Conservation (phyloP, 2,797 vertebrate species). For the Vipera ursinii region DNA sequence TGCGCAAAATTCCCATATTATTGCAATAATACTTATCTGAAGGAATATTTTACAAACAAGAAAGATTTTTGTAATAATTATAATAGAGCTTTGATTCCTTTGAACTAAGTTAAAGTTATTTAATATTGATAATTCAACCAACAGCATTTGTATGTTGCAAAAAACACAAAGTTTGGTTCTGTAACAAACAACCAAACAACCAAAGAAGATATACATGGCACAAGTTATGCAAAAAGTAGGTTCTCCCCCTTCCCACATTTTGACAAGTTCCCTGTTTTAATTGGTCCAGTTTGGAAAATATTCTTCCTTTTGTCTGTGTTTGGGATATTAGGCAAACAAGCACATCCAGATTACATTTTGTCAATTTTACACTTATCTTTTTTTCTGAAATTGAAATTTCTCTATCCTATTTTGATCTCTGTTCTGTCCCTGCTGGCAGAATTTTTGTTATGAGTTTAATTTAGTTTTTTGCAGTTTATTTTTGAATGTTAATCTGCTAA, state of each 20-base stretch:
- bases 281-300: not conserved
- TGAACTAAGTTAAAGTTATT: not conserved
- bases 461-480: not conserved
- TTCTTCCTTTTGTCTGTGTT: not conserved
- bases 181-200: no score
- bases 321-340: not conserved
- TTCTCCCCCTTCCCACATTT: no score
- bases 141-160: not conserved
- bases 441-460: not conserved
- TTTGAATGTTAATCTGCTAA: not conserved
- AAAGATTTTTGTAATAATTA: not conserved
- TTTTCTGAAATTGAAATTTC: not conserved
- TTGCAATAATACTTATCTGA: not conserved
- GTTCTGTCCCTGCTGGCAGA: not conserved
- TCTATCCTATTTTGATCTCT: not conserved
- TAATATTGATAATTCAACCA: not conserved
- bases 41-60: not conserved
- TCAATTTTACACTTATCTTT: not conserved
- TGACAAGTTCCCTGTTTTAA: not conserved
- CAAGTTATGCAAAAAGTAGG: not conserved
- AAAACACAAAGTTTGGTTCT: not conserved
- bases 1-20: not conserved
- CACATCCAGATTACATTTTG: not conserved
- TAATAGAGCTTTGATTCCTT: not conserved
- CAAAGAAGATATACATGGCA: not conserved